Evolutionary conservation across 2,113 vertebrate species (phyloP), one percentile per base, ranked within the genome.

Genomic region (Mola mola): DNA sequence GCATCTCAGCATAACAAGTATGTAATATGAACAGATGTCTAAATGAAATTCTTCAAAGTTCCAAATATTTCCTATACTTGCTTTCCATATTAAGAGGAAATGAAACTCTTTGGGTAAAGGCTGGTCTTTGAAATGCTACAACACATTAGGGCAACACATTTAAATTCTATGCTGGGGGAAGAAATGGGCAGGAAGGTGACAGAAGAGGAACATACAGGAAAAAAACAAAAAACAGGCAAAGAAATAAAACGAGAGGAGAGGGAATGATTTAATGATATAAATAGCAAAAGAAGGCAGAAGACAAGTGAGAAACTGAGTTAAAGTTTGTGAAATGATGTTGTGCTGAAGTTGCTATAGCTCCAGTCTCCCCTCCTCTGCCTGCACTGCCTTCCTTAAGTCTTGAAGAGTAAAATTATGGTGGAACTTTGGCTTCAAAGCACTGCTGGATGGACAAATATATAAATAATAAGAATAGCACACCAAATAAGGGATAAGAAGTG

Each of bases 341-440:
- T 51, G 37, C 4, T 42, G 11, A 44, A 50, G 25, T 37, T 48
- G 24, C 5, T 17, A 25, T 22, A 29, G 36, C 44, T 1, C 11
- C 36, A 25, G 2, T 10, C 24, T 8, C 6, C n/a, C 11, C 7
- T 44, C 17, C 25, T 31, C 20, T 5, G 16, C 48, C 43, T 57
- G 5, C 4, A 1, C 33, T 17, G 7, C 21, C 19, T 71, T 36
- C n/a, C 13, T 25, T 8, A 48, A 6, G 25, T 58, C 42, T 42
- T 17, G 8, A 40, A 41, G 22, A 64, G 36, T 17, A 57, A 64
- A 1, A 57, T 40, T n/a, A 8, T 25, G 12, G 37, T 44, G 9
- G 16, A 8, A 0, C n/a, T n/a, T n/a, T n/a, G 19, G 25, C 29
- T 68, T 76, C 46, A 71, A 75, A 78, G 63, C 37, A 37, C 20